Conservation (phyloP, 2,797 vertebrate genomes). For the Phylloscopus collybita region DNA sequence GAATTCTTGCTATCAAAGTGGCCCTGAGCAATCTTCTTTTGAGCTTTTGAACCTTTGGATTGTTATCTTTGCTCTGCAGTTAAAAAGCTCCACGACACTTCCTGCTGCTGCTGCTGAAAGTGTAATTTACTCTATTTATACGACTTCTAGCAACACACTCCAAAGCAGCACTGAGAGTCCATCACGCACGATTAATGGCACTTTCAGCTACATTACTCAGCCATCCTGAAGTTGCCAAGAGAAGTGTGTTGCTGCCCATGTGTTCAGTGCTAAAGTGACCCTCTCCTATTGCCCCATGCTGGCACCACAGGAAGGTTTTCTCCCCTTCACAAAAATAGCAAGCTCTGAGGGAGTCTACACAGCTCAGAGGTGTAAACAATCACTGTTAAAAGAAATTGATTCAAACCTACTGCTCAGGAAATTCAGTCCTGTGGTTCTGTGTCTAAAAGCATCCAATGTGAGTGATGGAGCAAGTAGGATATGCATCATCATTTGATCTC, state of each 20-base stretch:
- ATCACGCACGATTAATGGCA: not conserved
- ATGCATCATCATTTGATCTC: not conserved
- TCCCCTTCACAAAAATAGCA: not conserved
- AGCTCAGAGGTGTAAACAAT: conserved; percentile 3
- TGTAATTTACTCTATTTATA: conserved; percentile 56
- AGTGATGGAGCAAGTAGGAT: not conserved
- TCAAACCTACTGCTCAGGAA: conserved; percentile 2
- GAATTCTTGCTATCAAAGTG: not conserved
- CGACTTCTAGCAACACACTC: conserved; percentile 16
- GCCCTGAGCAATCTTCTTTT: conserved; percentile 1
- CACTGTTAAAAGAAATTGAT: conserved; percentile 21
- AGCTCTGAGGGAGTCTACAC: not conserved
- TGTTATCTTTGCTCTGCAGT: conserved; percentile 3
- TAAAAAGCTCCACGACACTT: not conserved
- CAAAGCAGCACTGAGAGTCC: conserved; percentile 25
- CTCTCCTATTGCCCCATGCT: not conserved
- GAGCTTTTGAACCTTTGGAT: not conserved
- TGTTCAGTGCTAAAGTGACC: not conserved
- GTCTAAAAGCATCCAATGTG: not conserved
- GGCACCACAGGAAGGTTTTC: not conserved
- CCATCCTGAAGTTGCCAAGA: not conserved
- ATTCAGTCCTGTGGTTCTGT: conserved; percentile 12
- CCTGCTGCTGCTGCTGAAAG: conserved; percentile 21
- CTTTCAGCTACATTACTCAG: conserved; percentile 33
- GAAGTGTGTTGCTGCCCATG: not conserved